phyloP scores from a whole-genome alignment of 64 coral and sea anemone genomes.

The Pachyseris speciosa region DNA sequence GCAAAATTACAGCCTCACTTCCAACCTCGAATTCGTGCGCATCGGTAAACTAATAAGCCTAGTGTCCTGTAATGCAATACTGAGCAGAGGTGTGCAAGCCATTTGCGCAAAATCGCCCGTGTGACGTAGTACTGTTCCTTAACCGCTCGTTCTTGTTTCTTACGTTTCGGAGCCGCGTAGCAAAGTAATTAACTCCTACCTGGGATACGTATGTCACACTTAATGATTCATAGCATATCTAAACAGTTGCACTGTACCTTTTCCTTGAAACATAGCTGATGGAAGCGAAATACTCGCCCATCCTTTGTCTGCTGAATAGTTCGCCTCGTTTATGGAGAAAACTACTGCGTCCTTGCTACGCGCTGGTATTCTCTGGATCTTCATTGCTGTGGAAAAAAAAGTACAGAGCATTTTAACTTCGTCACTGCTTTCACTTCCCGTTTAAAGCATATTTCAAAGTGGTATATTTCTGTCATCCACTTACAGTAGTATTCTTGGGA shows the following conservation, averaged over 20 bases:
- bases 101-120: too few species aligned
- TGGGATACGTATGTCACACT: too few species aligned
- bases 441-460: not conserved
- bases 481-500: not conserved
- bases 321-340: not conserved
- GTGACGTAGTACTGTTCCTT: too few species aligned
- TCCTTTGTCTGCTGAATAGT: not conserved
- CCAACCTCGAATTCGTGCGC: too few species aligned
- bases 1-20: not conserved
- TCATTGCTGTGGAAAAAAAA: not conserved
- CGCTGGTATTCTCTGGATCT: constrained; percentile 1
- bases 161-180: too few species aligned
- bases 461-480: not conserved
- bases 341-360: not conserved
- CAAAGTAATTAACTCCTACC: too few species aligned
- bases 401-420: not conserved
- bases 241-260: not conserved
- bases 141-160: too few species aligned
- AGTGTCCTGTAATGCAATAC: too few species aligned
- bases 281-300: not conserved
- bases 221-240: not conserved
- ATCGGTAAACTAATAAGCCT: too few species aligned
- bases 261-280: not conserved
- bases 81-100: too few species aligned
- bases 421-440: not conserved